Evolutionary conservation across 2,113 vertebrate genomes (phyloP).

Genomic region (Narcine bancroftii): DNA sequence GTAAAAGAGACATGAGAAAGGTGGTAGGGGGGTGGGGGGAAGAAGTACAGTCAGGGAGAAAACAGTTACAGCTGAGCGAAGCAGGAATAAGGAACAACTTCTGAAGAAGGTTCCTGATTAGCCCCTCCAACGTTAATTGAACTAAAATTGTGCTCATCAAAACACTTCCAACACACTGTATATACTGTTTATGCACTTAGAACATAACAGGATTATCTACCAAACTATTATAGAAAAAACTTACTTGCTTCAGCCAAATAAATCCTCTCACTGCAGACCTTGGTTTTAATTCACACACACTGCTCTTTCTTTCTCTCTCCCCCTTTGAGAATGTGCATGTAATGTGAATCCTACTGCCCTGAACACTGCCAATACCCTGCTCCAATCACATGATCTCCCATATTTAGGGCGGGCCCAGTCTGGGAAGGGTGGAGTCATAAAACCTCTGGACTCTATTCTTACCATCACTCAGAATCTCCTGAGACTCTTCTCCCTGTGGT

Average conservation of each 20-base stretch:
- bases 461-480: background rate
- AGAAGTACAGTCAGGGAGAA: background rate
- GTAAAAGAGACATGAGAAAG: background rate
- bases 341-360: conserved; percentile 32
- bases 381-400: conserved; percentile 25
- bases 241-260: conserved; percentile 22
- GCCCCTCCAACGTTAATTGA: background rate
- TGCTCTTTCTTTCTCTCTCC: conserved; percentile 9
- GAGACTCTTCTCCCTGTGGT: background rate
- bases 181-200: background rate
- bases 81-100: conserved; percentile 27
- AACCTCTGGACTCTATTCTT: background rate
- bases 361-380: conserved; percentile 26
- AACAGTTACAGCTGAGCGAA: background rate
- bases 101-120: background rate
- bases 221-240: background rate
- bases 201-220: background rate
- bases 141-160: background rate
- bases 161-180: background rate
- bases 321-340: conserved; percentile 36
- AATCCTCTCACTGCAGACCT: conserved; percentile 25
- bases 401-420: conserved; percentile 10
- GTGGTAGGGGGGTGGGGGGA: too few relatives aligned
- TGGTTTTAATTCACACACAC: conserved; percentile 28
- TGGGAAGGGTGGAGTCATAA: conserved; percentile 34